Conservation (phyloP, 1,140 invertebrate species). For the Tribolium madens region DNA sequence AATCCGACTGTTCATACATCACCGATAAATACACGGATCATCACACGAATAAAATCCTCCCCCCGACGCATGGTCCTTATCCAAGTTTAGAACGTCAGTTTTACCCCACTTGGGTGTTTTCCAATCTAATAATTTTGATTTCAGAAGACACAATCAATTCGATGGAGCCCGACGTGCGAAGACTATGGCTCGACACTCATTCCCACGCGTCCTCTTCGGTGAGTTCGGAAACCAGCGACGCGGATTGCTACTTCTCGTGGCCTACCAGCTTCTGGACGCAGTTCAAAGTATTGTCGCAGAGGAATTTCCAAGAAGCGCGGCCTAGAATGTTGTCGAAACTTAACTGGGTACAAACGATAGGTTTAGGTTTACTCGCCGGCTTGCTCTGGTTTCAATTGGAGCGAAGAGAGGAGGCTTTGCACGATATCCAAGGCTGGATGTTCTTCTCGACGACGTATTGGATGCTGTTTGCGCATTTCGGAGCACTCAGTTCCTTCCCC, state of each 20-base stretch:
- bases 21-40: conserved; percentile 60
- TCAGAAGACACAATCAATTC: conserved; percentile 56
- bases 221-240: conserved; percentile 69
- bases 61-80: conserved; percentile 58
- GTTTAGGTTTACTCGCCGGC: conserved; percentile 80
- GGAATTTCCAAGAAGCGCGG: conserved; percentile 85
- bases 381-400: conserved; percentile 85
- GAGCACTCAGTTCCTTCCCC: conserved; percentile 84
- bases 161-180: conserved; percentile 77
- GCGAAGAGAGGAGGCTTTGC: conserved; percentile 79
- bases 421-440: conserved; percentile 89
- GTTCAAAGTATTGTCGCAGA: conserved; percentile 80
- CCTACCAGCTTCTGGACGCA: conserved; percentile 87
- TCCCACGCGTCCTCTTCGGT: conserved; percentile 77
- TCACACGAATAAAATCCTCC: conserved; percentile 54
- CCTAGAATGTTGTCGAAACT: conserved; percentile 84
- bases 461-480: conserved; percentile 88
- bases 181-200: conserved; percentile 80
- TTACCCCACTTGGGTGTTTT: neutral
- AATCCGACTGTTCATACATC: conserved; percentile 60
- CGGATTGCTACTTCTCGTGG: conserved; percentile 72
- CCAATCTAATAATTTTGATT: conserved; percentile 17
- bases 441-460: conserved; percentile 89
- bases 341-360: conserved; percentile 84
- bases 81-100: conserved; percentile 63